Base-by-base conservation (phyloP, 2,888 invertebrate genomes). In the Ametastegia equiseti region DNA sequence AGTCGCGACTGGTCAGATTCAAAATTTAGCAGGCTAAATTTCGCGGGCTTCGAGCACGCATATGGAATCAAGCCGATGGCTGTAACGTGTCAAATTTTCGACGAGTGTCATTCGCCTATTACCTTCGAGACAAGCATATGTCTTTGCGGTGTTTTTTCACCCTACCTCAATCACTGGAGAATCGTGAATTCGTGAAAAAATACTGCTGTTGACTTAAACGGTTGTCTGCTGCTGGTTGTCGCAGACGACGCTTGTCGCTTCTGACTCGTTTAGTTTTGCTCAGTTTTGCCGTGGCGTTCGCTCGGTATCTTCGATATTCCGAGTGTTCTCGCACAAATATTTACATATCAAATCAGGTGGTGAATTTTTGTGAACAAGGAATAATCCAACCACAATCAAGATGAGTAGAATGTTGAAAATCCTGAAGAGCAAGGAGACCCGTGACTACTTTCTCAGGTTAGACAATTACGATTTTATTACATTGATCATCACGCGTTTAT, bases 371-470 rank as follows among this genome's bases (percentile, higher is more conserved):
- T 54, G 6, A 75, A 36, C 33, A 23, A 50, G 1, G 36, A 33
- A 36, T 15, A n/a, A 57, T 36, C 11, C 15, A 36, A 54, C n/a
- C 23, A 50, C 19, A 19, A 4, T 30, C 39, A 78, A 78, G 33
- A 91, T 91, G 91, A 91, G 88, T 88, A 89, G 88, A 54, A 57
- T 91, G 65, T 84, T 84, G 54, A 90, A 89, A 86, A 36, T 86
- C n/a, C 89, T 97, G 36, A 95, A 95, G 92, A 96, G 96, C 89
- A 96, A 96, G 91, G 97, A 98, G 90, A 97, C 97, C 90, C 94
- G 97, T 81, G 93, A 95, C 4, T 98, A 97, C 94, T 94, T 98
- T 84, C 95, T 95, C 96, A 97, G 97, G 97, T 97, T 90, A 90
- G 89, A 86, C 67, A 60, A 75, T 71, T 45, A 54, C 39, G 54